Percentiles rank a stretch among this genome's conserved stretches.
These are phyloP conservation scores for Musca vetustissima DNA, from an alignment of 1,140 invertebrate genomes.

Conservation along the genomic window DNA sequence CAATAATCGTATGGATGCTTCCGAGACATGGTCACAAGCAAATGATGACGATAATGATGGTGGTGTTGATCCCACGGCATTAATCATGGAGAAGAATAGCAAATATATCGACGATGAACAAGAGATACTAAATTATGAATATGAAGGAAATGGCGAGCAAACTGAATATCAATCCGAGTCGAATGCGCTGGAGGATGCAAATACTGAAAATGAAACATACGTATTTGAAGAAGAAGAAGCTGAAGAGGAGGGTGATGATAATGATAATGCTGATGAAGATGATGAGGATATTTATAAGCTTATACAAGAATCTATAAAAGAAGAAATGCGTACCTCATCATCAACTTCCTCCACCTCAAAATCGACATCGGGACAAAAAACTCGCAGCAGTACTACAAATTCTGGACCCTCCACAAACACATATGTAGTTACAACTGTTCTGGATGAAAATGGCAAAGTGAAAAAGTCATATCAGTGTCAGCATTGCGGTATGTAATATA, in stretches of 20 bases:
- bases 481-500: constrained; percentile 20
- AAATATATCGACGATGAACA: background rate
- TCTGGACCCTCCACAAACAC: background rate
- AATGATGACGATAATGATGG: background rate
- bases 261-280: background rate
- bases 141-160: background rate
- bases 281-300: background rate
- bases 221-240: background rate
- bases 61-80: too few relatives aligned
- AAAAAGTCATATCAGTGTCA: constrained; percentile 18
- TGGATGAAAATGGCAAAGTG: constrained; percentile 13
- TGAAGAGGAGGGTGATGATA: background rate
- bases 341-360: too few relatives aligned
- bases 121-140: background rate
- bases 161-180: too few relatives aligned
- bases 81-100: too few relatives aligned
- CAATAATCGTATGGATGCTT: background rate
- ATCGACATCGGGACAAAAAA: background rate
- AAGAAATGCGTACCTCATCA: background rate
- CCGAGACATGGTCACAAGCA: background rate
- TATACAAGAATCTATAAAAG: background rate
- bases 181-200: background rate
- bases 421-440: background rate
- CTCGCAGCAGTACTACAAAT: background rate
- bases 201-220: background rate